These are phyloP conservation scores for Charadrius vociferus DNA, from an alignment of 2,113 vertebrate genomes.

Conservation along the genomic window DNA sequence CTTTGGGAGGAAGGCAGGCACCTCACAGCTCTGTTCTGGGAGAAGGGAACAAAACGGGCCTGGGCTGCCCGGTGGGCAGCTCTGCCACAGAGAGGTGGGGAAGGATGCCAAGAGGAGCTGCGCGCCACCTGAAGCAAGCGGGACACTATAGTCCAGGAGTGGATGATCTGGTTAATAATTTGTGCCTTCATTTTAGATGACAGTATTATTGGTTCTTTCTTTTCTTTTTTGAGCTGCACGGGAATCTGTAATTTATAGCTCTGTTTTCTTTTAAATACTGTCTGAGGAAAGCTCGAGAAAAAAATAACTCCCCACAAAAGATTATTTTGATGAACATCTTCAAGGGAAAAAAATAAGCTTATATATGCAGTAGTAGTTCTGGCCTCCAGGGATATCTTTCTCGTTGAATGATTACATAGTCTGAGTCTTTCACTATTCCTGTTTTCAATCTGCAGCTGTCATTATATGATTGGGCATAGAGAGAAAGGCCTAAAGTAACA, in stretches of 20 bases:
- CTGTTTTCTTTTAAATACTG: slow-evolving; percentile 37
- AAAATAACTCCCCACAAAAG: slow-evolving; percentile 5
- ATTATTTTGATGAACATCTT: slow-evolving; percentile 63
- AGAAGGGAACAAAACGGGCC: neutral
- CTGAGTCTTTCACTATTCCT: slow-evolving; percentile 59
- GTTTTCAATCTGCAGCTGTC: slow-evolving; percentile 62
- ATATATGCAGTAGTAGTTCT: slow-evolving; percentile 35
- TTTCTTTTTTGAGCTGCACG: neutral
- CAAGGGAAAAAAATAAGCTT: slow-evolving; percentile 51
- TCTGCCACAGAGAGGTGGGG: neutral
- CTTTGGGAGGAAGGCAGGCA: neutral
- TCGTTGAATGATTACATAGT: slow-evolving; percentile 48
- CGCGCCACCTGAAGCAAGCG: neutral
- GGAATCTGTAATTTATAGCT: slow-evolving; percentile 24
- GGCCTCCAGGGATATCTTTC: slow-evolving; percentile 44
- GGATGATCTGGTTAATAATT: neutral
- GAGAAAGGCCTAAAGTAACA: slow-evolving; percentile 51
- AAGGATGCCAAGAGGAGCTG: neutral
- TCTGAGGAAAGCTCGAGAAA: slow-evolving; percentile 33
- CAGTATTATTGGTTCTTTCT: neutral
- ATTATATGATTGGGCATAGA: slow-evolving; percentile 50
- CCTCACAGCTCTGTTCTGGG: neutral
- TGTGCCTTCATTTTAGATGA: neutral
- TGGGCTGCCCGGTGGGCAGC: neutral
- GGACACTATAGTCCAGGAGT: neutral